phyloP scores from a whole-genome alignment of 1,140 invertebrate genomes.

The Neodiprion virginianus region DNA sequence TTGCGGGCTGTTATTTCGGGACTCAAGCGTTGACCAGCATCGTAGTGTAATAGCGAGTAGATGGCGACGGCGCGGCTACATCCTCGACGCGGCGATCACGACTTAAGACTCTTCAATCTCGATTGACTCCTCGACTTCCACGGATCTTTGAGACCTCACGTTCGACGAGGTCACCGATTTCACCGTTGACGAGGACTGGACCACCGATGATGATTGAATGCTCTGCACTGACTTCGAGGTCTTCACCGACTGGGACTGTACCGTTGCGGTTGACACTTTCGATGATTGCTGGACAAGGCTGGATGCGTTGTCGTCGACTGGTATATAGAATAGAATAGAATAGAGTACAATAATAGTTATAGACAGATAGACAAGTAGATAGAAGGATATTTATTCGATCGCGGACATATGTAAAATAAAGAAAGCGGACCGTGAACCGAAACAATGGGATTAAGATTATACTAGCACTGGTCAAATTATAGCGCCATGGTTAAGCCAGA shows the following conservation, averaged over 20 bases:
- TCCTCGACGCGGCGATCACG: background rate
- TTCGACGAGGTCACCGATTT: slow-evolving; percentile 50
- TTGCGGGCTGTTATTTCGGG: background rate
- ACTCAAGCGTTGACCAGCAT: background rate
- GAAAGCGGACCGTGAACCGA: too few species aligned
- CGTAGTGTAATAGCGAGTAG: background rate
- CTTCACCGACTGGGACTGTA: slow-evolving; percentile 43
- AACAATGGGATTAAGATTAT: too few species aligned
- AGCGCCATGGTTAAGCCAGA: too few species aligned
- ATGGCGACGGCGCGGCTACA: background rate
- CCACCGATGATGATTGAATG: slow-evolving; percentile 47
- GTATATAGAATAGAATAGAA: too few species aligned
- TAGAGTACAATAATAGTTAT: too few species aligned
- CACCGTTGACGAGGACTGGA: slow-evolving; percentile 46
- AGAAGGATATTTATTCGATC: too few species aligned
- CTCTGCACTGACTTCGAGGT: slow-evolving; percentile 49
- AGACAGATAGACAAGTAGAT: too few species aligned
- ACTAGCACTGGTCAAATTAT: too few species aligned
- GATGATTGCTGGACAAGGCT: slow-evolving; percentile 51
- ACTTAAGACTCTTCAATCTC: slow-evolving; percentile 42
- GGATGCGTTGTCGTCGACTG: slow-evolving; percentile 44
- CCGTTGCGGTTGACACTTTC: slow-evolving; percentile 43
- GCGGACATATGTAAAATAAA: too few species aligned
- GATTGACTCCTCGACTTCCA: slow-evolving; percentile 52
- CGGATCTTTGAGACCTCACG: slow-evolving; percentile 42